A percentile compares a stretch with the other conserved stretches of the same genome.
Conservation (phyloP, 2,888 invertebrate genomes). For the Tiphia femorata region DNA sequence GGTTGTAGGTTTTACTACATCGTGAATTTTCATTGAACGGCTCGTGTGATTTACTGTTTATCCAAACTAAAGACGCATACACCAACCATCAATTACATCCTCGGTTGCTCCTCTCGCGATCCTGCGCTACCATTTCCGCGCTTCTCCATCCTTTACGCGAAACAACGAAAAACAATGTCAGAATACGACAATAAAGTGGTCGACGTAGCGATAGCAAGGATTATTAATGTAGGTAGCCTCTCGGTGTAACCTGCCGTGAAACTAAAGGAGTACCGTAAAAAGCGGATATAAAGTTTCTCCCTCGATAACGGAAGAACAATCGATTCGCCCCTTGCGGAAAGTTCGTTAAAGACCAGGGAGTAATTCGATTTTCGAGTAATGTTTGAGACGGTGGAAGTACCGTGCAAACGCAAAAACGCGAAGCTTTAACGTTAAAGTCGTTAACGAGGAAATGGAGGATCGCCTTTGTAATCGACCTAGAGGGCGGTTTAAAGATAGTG, state of each 20-base stretch:
- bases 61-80: constrained; percentile 2
- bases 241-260: neutral
- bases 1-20: neutral
- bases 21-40: constrained; percentile 1
- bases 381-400: too few relatives aligned
- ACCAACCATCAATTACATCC: constrained; percentile 18
- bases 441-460: too few relatives aligned
- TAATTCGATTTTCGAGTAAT: constrained; percentile 26
- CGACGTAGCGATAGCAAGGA: constrained; percentile 17
- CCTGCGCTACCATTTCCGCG: neutral
- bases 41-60: constrained; percentile 6
- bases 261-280: constrained; percentile 27
- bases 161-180: constrained; percentile 13
- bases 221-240: constrained; percentile 15
- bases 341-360: too few relatives aligned
- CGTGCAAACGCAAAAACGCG: too few relatives aligned
- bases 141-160: neutral
- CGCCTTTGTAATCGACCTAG: too few relatives aligned
- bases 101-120: constrained; percentile 8
- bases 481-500: too few relatives aligned
- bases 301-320: constrained; percentile 28
- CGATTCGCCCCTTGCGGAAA: constrained; percentile 23
- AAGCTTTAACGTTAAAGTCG: too few relatives aligned
- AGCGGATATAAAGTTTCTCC: constrained; percentile 27
- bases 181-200: constrained; percentile 21